Conservation (phyloP, 2,113 vertebrate genomes). For the Alces alces region DNA sequence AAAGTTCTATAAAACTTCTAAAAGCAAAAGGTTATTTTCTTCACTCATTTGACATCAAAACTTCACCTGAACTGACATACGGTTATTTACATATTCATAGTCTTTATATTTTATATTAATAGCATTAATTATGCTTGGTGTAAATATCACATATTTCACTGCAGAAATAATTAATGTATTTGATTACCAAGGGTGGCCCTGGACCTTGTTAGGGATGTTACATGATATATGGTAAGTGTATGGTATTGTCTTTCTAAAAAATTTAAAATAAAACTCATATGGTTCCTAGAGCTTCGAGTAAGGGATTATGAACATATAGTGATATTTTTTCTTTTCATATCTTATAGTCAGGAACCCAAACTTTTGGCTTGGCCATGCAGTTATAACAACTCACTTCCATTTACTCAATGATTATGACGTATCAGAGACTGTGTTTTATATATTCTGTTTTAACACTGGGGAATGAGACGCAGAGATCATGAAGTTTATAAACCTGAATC, state of each 20-base stretch:
- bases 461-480: background rate
- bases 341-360: background rate
- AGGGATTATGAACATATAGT: background rate
- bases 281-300: background rate
- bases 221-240: background rate
- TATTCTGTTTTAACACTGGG: background rate
- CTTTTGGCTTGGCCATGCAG: background rate
- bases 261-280: background rate
- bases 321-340: background rate
- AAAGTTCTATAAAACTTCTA: background rate
- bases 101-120: background rate
- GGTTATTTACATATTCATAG: background rate
- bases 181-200: background rate
- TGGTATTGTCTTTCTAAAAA: background rate
- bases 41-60: background rate
- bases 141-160: conserved; percentile 8
- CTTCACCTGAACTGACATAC: background rate
- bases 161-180: background rate
- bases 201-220: background rate
- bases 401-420: background rate
- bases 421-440: background rate
- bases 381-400: conserved; percentile 14
- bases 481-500: background rate
- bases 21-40: background rate
- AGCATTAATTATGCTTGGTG: background rate